A percentile compares a stretch with the other conserved stretches of the same genome.
These are phyloP conservation scores for Hylyphantes graminicola DNA, from an alignment of 1,140 invertebrate genomes.

Conservation along the genomic window DNA sequence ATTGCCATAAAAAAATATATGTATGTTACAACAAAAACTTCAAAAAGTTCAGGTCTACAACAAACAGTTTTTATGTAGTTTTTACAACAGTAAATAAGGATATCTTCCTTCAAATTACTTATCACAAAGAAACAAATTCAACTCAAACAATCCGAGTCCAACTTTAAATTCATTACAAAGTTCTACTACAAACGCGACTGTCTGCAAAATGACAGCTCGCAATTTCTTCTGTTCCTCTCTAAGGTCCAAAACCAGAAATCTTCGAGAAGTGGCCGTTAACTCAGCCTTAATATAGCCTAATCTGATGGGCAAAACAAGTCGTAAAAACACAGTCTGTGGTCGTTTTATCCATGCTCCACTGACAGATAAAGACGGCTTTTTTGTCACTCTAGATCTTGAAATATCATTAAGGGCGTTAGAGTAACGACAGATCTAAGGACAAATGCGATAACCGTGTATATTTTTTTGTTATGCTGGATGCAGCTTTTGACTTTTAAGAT, in stretches of 20 bases:
- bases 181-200: slow-evolving; percentile 8
- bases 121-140: too few species aligned
- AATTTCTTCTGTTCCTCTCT: slow-evolving; percentile 6
- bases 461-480: too few species aligned
- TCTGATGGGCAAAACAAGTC: slow-evolving; percentile 24
- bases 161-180: slow-evolving; percentile 22
- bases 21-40: too few species aligned
- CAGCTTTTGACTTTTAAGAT: too few species aligned
- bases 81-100: too few species aligned
- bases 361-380: slow-evolving; percentile 23
- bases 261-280: slow-evolving; percentile 16
- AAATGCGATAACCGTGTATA: too few species aligned
- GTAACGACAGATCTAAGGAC: too few species aligned
- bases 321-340: background rate
- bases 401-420: too few species aligned
- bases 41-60: too few species aligned
- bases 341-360: background rate
- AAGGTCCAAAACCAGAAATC: slow-evolving; percentile 10
- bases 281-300: slow-evolving; percentile 16
- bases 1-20: too few species aligned
- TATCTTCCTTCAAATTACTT: too few species aligned
- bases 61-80: too few species aligned
- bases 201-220: slow-evolving; percentile 19
- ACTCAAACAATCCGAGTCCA: background rate
- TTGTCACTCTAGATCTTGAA: slow-evolving; percentile 10